Evolutionary conservation across 2,113 vertebrate species (phyloP).

Genomic region (Diglossa brunneiventris): DNA sequence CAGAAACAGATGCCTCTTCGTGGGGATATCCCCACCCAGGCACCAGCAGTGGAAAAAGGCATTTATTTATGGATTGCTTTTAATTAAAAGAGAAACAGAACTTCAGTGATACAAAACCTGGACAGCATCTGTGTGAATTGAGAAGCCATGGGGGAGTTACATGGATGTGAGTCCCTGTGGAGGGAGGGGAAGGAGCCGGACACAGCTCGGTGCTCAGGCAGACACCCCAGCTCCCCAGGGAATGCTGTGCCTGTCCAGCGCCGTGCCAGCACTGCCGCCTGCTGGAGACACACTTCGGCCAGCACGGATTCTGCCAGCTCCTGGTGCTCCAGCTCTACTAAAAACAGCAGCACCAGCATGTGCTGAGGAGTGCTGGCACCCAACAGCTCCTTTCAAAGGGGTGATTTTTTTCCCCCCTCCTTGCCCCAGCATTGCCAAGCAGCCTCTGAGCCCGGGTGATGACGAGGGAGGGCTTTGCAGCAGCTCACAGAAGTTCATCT

Average conservation of each 20-base stretch:
- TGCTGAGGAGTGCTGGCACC: neutral
- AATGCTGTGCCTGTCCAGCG: neutral
- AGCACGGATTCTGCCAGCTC: neutral
- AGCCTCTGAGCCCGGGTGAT: fast-evolving
- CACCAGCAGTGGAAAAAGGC: neutral
- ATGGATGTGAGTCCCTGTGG: neutral
- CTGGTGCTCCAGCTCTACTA: fast-evolving
- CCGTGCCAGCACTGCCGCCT: neutral
- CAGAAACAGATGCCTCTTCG: fast-evolving
- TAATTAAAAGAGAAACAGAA: neutral
- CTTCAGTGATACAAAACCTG: neutral
- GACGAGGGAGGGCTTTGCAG: fast-evolving
- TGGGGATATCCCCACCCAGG: neutral
- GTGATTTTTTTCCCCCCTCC: neutral
- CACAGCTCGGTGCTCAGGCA: neutral
- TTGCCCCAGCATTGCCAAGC: neutral
- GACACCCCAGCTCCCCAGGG: neutral
- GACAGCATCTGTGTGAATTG: neutral
- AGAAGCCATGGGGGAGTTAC: neutral
- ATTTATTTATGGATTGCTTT: neutral
- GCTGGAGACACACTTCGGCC: neutral
- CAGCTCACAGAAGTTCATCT: neutral
- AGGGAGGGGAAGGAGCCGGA: neutral
- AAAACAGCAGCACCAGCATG: neutral
- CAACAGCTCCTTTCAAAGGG: neutral